Evolutionary conservation across 2,113 vertebrate species (phyloP).

Genomic region (Phrynosoma platyrhinos): DNA sequence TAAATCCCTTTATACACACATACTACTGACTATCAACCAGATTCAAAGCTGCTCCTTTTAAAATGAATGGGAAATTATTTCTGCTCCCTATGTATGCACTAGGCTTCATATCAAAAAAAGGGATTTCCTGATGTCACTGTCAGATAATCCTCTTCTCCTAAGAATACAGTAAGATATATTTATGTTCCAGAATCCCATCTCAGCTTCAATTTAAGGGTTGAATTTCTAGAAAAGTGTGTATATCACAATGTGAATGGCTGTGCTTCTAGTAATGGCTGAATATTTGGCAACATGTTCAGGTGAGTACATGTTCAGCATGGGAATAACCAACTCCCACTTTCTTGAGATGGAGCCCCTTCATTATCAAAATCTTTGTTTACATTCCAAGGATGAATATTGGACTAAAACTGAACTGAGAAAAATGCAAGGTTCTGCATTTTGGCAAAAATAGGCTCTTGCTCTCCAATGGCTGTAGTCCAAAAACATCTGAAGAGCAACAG

Average conservation of each 20-base stretch:
- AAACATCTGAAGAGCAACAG: too few relatives aligned
- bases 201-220: background rate
- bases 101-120: background rate
- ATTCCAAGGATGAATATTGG: slow-evolving; percentile 44
- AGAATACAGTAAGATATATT: background rate
- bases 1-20: background rate
- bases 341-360: background rate
- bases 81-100: background rate
- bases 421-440: background rate
- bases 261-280: background rate
- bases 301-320: background rate
- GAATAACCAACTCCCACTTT: background rate
- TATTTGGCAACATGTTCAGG: background rate
- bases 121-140: background rate
- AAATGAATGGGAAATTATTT: background rate
- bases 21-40: too few relatives aligned
- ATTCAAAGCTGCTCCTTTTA: background rate
- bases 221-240: background rate
- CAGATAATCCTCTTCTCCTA: background rate
- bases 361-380: slow-evolving; percentile 55
- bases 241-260: background rate
- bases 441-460: background rate
- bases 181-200: background rate
- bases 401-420: background rate
- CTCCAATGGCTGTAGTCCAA: too few relatives aligned